Percentiles rank a stretch among this genome's conserved stretches.
Conservation (phyloP, 92 coral and sea anemone species). For the Pocillopora meandrina region DNA sequence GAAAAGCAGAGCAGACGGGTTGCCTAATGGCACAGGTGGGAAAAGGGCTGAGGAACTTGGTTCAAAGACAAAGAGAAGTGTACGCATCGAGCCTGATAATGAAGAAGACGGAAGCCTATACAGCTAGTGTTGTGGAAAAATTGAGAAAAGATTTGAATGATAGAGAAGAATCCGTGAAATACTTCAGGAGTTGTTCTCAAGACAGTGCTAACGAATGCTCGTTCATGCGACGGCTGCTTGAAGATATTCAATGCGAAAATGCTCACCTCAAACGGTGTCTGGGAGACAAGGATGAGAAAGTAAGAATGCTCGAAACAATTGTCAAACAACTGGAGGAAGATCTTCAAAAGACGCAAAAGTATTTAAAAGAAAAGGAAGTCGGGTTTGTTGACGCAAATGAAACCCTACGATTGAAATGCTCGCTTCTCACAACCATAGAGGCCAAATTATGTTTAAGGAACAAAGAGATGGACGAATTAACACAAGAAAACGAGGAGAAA, state of each 20-base stretch:
- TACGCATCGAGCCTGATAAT: not conserved
- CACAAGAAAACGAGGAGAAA: not conserved
- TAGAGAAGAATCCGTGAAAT: not conserved
- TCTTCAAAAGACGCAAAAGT: not conserved
- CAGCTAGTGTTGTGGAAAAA: not conserved
- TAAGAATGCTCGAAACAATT: not conserved
- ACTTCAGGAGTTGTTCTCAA: not conserved
- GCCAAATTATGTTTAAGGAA: conserved; percentile 9
- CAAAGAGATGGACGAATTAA: conserved; percentile 6
- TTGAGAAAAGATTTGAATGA: not conserved
- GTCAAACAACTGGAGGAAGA: conserved; percentile 10
- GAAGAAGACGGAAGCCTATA: not conserved
- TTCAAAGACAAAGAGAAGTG: not conserved
- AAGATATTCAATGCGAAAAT: not conserved
- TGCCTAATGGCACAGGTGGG: conserved; percentile 1
- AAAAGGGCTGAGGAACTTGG: not conserved
- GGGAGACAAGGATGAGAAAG: not conserved
- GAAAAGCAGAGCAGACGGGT: not conserved
- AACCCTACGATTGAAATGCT: not conserved
- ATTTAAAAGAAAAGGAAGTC: not conserved
- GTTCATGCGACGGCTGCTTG: not conserved
- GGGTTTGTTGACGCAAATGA: not conserved
- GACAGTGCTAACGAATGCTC: not conserved
- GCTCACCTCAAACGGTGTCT: not conserved
- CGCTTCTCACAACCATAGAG: conserved; percentile 11